These are phyloP conservation scores for Micronycteris hirsuta DNA, from an alignment of 2,113 vertebrate genomes.

Conservation along the genomic window DNA sequence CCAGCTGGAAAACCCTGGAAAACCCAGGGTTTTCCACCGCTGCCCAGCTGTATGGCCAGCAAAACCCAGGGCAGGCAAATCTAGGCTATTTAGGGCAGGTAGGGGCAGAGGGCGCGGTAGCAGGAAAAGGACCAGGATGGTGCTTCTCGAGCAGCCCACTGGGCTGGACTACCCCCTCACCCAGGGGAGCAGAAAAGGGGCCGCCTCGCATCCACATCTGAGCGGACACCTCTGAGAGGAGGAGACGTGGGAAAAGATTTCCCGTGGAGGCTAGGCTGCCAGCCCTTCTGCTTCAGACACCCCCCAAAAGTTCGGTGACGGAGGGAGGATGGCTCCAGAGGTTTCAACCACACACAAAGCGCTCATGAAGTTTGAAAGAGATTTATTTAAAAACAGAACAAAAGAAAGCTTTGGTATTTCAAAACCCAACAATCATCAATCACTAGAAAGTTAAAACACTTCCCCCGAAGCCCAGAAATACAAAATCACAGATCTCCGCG, in stretches of 20 bases:
- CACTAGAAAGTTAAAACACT: slow-evolving; percentile 73
- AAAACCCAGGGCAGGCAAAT: neutral
- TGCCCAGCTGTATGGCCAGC: neutral
- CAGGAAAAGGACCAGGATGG: neutral
- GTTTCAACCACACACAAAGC: slow-evolving; percentile 13
- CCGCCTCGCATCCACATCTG: neutral
- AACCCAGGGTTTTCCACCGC: neutral
- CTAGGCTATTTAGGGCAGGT: neutral
- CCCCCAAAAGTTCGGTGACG: neutral
- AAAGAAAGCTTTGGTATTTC: slow-evolving; percentile 83
- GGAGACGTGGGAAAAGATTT: rapidly evolving
- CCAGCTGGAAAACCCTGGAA: no score
- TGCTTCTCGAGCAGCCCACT: no score
- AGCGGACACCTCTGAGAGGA: neutral
- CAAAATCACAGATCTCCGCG: slow-evolving; percentile 61
- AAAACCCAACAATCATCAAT: slow-evolving; percentile 78
- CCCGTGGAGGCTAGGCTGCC: neutral
- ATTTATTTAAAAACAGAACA: slow-evolving; percentile 84
- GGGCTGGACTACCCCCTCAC: neutral
- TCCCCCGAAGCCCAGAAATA: slow-evolving; percentile 61
- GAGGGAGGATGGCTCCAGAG: neutral
- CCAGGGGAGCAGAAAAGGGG: rapidly evolving
- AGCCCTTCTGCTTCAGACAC: neutral
- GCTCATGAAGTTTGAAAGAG: slow-evolving; percentile 68
- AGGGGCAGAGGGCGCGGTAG: neutral